A percentile compares a stretch with the other conserved stretches of the same genome.
Conservation (phyloP, 2,113 vertebrate species). For the Phyllopteryx taeniolatus region DNA sequence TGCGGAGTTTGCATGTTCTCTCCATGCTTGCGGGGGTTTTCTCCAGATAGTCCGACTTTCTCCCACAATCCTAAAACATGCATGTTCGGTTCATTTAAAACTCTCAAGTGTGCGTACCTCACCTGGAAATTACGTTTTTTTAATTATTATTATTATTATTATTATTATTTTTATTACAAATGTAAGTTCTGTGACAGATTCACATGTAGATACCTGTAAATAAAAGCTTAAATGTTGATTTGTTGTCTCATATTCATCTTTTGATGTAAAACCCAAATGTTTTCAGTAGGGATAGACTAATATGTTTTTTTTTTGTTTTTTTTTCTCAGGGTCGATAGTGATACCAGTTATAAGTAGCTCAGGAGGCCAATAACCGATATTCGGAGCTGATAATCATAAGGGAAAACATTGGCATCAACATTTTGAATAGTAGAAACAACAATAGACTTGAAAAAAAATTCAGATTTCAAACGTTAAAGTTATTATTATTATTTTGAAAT, state of each 20-base stretch:
- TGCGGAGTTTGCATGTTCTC: neutral
- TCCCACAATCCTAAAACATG: neutral
- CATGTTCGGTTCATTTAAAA: neutral
- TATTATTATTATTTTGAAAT: too few species aligned
- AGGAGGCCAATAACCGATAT: too few species aligned
- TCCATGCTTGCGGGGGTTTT: neutral
- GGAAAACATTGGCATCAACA: too few species aligned
- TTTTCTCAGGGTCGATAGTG: too few species aligned
- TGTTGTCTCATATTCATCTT: neutral
- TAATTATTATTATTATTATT: too few species aligned
- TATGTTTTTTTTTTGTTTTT: too few species aligned
- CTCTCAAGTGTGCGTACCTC: neutral
- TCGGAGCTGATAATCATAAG: too few species aligned
- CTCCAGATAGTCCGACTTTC: neutral
- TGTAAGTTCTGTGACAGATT: neutral
- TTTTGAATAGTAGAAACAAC: too few species aligned
- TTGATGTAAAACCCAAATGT: neutral
- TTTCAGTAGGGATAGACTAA: neutral
- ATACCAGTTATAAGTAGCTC: too few species aligned
- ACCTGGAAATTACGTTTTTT: neutral
- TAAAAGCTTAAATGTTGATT: neutral
- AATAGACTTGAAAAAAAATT: too few species aligned
- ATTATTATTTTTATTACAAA: neutral
- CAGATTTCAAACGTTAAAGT: too few species aligned
- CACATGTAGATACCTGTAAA: neutral